These are phyloP conservation scores for Chionomys nivalis DNA, from an alignment of 2,113 vertebrate genomes.

Conservation along the genomic window DNA sequence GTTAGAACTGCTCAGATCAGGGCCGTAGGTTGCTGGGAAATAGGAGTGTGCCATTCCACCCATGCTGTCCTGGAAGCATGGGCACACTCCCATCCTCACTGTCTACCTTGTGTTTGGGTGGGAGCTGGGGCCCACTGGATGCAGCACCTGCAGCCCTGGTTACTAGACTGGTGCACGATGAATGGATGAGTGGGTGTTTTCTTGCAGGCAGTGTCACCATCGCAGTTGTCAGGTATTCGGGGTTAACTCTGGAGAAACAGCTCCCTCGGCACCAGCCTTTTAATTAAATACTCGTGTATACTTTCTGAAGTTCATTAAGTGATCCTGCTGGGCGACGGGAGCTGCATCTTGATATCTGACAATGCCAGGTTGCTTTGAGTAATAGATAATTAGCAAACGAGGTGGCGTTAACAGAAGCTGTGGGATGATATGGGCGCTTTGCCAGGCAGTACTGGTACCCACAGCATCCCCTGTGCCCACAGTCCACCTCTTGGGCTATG, in stretches of 20 bases:
- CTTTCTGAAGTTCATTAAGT: slow-evolving; percentile 32
- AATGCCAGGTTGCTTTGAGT: not conserved
- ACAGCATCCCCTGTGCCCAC: rapidly evolving
- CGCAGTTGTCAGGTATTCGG: not conserved
- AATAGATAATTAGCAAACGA: not conserved
- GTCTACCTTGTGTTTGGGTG: not conserved
- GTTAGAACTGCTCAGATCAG: not conserved
- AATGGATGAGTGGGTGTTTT: rapidly evolving
- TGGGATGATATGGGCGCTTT: not conserved
- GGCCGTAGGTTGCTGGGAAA: not conserved
- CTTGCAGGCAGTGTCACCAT: not conserved
- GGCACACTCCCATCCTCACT: not conserved
- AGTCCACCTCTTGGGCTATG: not conserved
- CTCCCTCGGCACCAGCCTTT: slow-evolving; percentile 32
- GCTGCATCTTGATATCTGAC: not conserved
- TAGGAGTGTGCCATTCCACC: not conserved
- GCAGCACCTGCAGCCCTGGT: not conserved
- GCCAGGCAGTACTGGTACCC: not conserved
- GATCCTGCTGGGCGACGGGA: not conserved
- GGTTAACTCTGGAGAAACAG: slow-evolving; percentile 35
- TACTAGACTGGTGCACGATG: not conserved
- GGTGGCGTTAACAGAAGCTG: not conserved
- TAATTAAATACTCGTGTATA: slow-evolving; percentile 50
- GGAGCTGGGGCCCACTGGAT: rapidly evolving
- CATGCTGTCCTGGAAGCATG: not conserved